These are phyloP conservation scores for Diadegma fenestrale DNA, from an alignment of 2,888 invertebrate species.

Conservation along the genomic window DNA sequence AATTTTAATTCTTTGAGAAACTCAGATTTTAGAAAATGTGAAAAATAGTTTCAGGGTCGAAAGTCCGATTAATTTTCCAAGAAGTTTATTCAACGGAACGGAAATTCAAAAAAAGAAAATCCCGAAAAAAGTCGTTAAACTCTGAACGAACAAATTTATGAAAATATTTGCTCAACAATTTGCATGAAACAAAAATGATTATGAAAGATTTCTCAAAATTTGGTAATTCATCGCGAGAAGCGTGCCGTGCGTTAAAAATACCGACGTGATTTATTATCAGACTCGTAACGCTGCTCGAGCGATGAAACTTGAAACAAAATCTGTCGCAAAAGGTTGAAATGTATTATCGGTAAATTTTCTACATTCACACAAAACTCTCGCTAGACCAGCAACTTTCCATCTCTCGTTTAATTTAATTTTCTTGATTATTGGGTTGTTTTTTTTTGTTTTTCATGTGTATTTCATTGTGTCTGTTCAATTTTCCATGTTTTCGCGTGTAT, in stretches of 20 bases:
- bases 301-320: slow-evolving; percentile 13
- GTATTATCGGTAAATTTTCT: slow-evolving; percentile 72
- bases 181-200: background rate
- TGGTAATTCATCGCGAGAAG: background rate
- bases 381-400: slow-evolving; percentile 46
- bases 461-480: slow-evolving; percentile 9
- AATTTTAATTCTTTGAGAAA: background rate
- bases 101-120: background rate
- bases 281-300: slow-evolving; percentile 10
- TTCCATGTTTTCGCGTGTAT: slow-evolving; percentile 4
- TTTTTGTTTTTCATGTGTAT: slow-evolving; percentile 13
- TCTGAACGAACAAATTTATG: background rate
- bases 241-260: background rate
- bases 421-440: slow-evolving; percentile 21
- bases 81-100: background rate
- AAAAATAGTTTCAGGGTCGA: background rate
- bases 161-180: background rate
- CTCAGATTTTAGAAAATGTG: background rate
- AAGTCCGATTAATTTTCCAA: background rate
- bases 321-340: slow-evolving; percentile 66
- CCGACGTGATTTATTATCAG: background rate
- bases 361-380: slow-evolving; percentile 68
- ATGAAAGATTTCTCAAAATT: background rate
- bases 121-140: background rate
- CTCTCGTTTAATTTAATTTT: slow-evolving; percentile 38